phyloP scores from a whole-genome alignment of 2,888 invertebrate genomes.

The Nineta flava region DNA sequence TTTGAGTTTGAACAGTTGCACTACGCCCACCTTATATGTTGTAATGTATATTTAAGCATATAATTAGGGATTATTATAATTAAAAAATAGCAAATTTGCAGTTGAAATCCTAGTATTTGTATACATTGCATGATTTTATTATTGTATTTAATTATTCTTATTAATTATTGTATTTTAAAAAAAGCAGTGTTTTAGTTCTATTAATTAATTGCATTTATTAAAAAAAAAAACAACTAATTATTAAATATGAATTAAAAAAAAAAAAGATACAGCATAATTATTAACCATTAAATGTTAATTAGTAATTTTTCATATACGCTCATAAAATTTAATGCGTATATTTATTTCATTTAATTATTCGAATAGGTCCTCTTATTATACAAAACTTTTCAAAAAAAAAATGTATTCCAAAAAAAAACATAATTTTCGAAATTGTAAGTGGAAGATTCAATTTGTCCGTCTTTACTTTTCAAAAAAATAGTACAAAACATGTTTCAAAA shows the following conservation, averaged over 20 bases:
- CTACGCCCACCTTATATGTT: neutral
- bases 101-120: neutral
- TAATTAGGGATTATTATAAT: neutral
- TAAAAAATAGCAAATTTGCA: neutral
- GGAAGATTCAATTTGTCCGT: neutral
- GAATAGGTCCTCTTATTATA: too few species aligned
- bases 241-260: neutral
- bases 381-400: neutral
- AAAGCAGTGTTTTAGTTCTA: neutral
- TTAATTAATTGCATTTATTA: neutral
- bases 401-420: neutral
- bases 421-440: too few species aligned
- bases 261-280: neutral
- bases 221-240: too few species aligned
- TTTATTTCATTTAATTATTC: too few species aligned
- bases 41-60: neutral
- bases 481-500: neutral
- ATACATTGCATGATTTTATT: neutral
- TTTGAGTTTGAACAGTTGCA: neutral
- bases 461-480: neutral
- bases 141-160: neutral
- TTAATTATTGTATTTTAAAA: neutral
- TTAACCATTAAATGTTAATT: neutral
- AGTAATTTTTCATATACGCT: neutral
- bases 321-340: too few species aligned